Evolutionary conservation across 2,113 vertebrate species (phyloP).

Genomic region (Esox niger): DNA sequence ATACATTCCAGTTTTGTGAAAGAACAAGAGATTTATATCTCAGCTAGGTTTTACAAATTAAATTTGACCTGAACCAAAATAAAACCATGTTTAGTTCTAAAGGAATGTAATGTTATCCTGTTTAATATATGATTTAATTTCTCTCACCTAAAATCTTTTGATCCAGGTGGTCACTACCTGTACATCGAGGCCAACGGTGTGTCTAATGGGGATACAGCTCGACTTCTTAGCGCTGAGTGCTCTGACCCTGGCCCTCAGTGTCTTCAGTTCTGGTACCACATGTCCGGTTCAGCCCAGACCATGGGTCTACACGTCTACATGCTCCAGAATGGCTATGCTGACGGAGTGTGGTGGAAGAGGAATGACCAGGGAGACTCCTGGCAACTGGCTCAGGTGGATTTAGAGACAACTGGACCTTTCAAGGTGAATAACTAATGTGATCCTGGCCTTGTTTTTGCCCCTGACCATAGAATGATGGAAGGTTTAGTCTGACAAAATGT

Average conservation of each 20-base stretch:
- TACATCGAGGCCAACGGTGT: conserved; percentile 68
- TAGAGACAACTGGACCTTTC: conserved; percentile 54
- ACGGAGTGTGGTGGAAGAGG: conserved; percentile 44
- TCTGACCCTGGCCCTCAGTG: conserved; percentile 65
- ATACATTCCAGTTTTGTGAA: no score
- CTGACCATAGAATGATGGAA: no score
- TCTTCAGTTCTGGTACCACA: conserved; percentile 82
- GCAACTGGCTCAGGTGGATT: conserved; percentile 50
- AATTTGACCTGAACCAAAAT: background rate
- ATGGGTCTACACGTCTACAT: conserved; percentile 72
- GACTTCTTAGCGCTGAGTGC: conserved; percentile 75
- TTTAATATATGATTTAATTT: background rate
- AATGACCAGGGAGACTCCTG: conserved; percentile 70
- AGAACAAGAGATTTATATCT: no score
- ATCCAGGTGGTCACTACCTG: conserved; percentile 72
- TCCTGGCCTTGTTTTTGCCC: no score
- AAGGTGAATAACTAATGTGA: conserved; percentile 62
- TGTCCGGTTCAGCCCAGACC: conserved; percentile 66
- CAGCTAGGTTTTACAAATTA: no score
- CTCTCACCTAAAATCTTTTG: no score
- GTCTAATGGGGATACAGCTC: conserved; percentile 57
- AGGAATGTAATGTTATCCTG: background rate
- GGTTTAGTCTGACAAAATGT: no score
- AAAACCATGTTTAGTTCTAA: background rate
- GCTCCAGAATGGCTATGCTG: conserved; percentile 42